These are phyloP conservation scores for Sebastes fasciatus DNA, from an alignment of 2,113 vertebrate species.

Conservation along the genomic window DNA sequence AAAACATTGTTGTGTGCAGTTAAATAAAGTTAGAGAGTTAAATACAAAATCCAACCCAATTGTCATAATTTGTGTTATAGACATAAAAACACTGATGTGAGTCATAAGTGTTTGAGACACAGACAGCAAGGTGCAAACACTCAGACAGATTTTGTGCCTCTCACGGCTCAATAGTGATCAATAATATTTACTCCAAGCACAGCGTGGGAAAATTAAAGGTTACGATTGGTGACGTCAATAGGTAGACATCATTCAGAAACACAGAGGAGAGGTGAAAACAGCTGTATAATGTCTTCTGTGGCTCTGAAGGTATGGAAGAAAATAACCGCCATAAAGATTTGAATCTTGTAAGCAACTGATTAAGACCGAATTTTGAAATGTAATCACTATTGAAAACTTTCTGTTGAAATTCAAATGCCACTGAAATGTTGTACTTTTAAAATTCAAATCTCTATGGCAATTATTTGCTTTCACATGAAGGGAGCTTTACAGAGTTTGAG, in stretches of 20 bases:
- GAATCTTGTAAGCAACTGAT: not conserved
- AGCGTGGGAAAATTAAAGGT: constrained; percentile 7
- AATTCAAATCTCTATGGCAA: not conserved
- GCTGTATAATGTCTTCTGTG: not conserved
- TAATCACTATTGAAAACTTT: not conserved
- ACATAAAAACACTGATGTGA: not conserved
- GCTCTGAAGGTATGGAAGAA: not conserved
- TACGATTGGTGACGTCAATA: not conserved
- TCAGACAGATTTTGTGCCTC: not conserved
- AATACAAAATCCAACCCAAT: not conserved
- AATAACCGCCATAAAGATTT: not conserved
- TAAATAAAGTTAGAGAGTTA: not conserved
- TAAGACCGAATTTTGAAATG: not conserved
- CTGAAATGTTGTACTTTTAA: not conserved
- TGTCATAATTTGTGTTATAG: not conserved
- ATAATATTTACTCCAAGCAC: not conserved
- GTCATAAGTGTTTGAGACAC: not conserved
- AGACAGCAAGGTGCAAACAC: not conserved
- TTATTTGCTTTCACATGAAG: not conserved
- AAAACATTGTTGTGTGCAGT: not conserved
- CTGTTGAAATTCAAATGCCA: not conserved
- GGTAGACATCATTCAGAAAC: not conserved
- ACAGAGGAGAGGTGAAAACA: not conserved
- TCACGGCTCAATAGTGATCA: not conserved
- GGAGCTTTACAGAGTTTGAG: not conserved